Evolutionary conservation across 2,797 vertebrate species (phyloP).

Genomic region (Fundulus diaphanus): DNA sequence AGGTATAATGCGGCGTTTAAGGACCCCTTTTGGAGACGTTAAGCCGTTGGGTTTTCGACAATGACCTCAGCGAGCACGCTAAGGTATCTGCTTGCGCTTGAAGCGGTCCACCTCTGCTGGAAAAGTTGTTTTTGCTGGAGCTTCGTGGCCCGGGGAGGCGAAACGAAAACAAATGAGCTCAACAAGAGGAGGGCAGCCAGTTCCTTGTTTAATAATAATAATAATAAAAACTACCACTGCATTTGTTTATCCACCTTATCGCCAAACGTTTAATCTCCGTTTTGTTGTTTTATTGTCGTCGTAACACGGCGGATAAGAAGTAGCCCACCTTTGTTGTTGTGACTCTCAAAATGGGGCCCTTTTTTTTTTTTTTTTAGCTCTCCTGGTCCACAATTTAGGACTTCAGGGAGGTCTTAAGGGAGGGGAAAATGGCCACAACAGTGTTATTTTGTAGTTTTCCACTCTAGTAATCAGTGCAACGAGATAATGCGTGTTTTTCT

Average conservation of each 20-base stretch:
- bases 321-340: conserved; percentile 44
- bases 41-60: conserved; percentile 67
- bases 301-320: conserved; percentile 1
- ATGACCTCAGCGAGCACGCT: conserved; percentile 63
- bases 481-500: conserved; percentile 42
- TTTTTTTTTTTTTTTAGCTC: conserved; percentile 17
- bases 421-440: conserved; percentile 8
- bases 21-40: conserved; percentile 38
- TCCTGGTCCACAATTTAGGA: conserved; percentile 17
- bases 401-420: conserved; percentile 22
- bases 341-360: conserved; percentile 21
- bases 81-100: conserved; percentile 53
- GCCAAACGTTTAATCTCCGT: conserved; percentile 21
- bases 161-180: conserved; percentile 72
- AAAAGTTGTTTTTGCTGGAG: conserved; percentile 46
- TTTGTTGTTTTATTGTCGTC: conserved; percentile 25
- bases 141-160: conserved; percentile 44
- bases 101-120: conserved; percentile 41
- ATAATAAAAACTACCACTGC: conserved; percentile 33
- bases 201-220: conserved; percentile 66
- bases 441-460: conserved; percentile 33
- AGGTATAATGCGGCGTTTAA: conserved; percentile 31
- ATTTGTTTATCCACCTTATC: conserved; percentile 62
- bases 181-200: conserved; percentile 58
- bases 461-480: conserved; percentile 33